These are phyloP conservation scores for Crocuta crocuta DNA, from an alignment of 2,113 vertebrate species.

Conservation along the genomic window DNA sequence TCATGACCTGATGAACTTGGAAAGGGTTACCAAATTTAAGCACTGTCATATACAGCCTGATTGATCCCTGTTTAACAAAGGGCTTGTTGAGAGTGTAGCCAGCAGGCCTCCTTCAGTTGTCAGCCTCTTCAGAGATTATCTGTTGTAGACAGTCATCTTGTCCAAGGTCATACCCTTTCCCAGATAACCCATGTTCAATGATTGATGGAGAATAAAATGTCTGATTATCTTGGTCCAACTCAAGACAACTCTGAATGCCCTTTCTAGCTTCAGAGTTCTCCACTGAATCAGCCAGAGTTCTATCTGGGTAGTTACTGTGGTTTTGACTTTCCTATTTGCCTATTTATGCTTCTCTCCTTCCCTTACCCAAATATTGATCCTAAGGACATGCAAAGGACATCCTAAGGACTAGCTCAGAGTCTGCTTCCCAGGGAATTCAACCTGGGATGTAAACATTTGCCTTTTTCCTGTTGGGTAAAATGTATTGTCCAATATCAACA, in stretches of 20 bases:
- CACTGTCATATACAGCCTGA: not conserved
- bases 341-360: not conserved
- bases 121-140: not conserved
- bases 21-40: not conserved
- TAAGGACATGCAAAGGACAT: not conserved
- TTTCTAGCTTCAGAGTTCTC: not conserved
- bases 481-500: not conserved
- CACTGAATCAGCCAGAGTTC: not conserved
- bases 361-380: not conserved
- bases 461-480: not conserved
- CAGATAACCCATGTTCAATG: not conserved
- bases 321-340: not conserved
- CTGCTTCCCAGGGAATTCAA: not conserved
- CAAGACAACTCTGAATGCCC: not conserved
- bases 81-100: not conserved
- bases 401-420: not conserved
- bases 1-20: not conserved
- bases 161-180: not conserved
- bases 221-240: not conserved
- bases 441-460: not conserved
- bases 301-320: not conserved
- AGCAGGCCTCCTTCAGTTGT: not conserved
- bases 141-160: not conserved
- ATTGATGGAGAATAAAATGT: not conserved
- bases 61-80: not conserved